A percentile compares a stretch with the other conserved stretches of the same genome.
phyloP scores from a whole-genome alignment of 1,140 invertebrate species.

The Drosophila ogumai region DNA sequence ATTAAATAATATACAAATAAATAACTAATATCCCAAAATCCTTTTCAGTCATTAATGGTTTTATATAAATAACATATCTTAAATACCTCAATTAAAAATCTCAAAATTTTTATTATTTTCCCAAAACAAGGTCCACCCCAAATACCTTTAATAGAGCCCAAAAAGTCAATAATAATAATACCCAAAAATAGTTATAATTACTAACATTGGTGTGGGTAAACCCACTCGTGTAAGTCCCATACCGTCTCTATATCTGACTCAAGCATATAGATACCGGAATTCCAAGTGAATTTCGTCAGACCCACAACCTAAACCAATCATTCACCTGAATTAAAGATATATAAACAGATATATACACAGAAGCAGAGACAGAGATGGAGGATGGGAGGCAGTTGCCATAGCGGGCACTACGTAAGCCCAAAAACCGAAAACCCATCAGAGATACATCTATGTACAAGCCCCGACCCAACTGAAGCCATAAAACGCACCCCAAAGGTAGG shows the following conservation, averaged over 20 bases:
- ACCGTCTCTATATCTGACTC: slow-evolving; percentile 39
- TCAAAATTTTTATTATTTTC: background rate
- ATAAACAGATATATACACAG: slow-evolving; percentile 4
- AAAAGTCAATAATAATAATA: slow-evolving; percentile 33
- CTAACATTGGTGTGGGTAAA: slow-evolving; percentile 1
- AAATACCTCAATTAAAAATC: background rate
- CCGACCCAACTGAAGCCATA: slow-evolving; percentile 35
- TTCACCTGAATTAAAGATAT: slow-evolving; percentile 21
- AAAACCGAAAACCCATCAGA: slow-evolving; percentile 53
- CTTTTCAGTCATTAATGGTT: no score
- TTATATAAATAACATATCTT: background rate
- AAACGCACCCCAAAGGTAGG: slow-evolving; percentile 77
- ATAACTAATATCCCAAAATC: background rate
- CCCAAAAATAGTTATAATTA: slow-evolving; percentile 51
- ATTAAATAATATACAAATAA: background rate
- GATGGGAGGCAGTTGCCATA: slow-evolving; percentile 26
- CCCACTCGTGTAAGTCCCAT: slow-evolving; percentile 3
- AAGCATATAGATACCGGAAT: slow-evolving; percentile 48
- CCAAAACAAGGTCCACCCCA: slow-evolving; percentile 13
- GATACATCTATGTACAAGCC: slow-evolving; percentile 41
- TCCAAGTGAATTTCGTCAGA: slow-evolving; percentile 42
- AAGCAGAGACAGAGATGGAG: slow-evolving; percentile 2
- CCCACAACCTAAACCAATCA: slow-evolving; percentile 31
- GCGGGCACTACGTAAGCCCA: slow-evolving; percentile 50
- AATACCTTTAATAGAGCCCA: slow-evolving; percentile 14